Conservation (phyloP, 2,113 vertebrate genomes). For the Erythrocercus mccallii region DNA sequence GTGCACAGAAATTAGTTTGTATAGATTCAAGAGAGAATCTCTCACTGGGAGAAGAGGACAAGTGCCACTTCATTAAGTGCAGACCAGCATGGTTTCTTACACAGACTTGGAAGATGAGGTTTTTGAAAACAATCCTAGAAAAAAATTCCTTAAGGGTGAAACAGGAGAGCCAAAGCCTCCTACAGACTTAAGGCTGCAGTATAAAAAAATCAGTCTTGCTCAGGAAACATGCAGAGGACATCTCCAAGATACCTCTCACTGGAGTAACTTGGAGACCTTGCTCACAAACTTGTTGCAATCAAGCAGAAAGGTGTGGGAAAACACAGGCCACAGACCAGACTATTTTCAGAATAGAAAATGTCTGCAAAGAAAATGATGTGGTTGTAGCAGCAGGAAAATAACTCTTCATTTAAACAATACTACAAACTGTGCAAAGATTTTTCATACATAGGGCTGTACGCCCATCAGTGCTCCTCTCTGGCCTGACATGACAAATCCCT, state of each 20-base stretch:
- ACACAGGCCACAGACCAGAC: neutral
- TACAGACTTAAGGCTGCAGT: neutral
- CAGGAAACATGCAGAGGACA: neutral
- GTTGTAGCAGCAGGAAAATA: neutral
- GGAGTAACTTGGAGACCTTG: neutral
- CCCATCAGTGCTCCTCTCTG: neutral
- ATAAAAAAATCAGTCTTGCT: rapidly evolving
- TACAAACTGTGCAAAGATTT: neutral
- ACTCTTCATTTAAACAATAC: neutral
- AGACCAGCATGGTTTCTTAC: neutral
- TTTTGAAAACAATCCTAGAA: neutral
- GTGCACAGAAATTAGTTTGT: neutral
- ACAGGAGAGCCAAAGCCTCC: neutral
- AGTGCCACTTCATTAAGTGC: neutral
- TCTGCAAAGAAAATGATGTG: neutral
- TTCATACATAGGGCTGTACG: neutral
- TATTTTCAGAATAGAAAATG: neutral
- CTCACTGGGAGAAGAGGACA: neutral
- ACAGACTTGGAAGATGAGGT: neutral
- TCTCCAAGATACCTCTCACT: neutral
- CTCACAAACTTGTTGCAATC: neutral
- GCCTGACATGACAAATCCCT: neutral
- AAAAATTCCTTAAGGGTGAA: neutral
- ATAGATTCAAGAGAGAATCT: neutral
- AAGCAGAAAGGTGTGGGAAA: neutral